Conservation (phyloP, 2,797 vertebrate genomes). For the Micrastur ruficollis region DNA sequence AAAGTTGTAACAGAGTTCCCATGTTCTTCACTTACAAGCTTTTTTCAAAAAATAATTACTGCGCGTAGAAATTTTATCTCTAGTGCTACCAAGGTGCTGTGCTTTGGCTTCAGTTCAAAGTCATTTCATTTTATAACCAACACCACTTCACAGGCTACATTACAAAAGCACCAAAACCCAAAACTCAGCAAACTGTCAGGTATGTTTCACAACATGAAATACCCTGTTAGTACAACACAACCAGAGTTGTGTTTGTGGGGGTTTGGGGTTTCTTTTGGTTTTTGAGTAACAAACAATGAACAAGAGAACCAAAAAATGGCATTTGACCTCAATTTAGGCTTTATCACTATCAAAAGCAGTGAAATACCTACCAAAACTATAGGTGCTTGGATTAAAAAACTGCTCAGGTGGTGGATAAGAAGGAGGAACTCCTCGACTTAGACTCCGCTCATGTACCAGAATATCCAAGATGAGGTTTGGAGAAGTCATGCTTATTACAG, state of each 20-base stretch:
- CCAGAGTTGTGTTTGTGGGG: too few relatives aligned
- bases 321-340: not conserved
- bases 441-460: conserved; percentile 88
- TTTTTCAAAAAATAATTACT: not conserved
- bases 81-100: not conserved
- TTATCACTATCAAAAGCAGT: not conserved
- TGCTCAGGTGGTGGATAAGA: conserved; percentile 92
- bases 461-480: conserved; percentile 84
- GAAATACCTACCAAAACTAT: conserved; percentile 89
- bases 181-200: not conserved
- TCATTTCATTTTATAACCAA: not conserved
- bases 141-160: not conserved
- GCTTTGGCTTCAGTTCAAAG: not conserved
- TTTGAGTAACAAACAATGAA: not conserved
- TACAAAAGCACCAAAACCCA: not conserved
- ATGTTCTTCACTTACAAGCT: not conserved
- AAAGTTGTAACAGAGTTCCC: not conserved
- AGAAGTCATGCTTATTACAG: conserved; percentile 80
- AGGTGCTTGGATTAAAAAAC: conserved; percentile 91
- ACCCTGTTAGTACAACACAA: too few relatives aligned
- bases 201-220: not conserved
- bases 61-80: not conserved
- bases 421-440: conserved; percentile 87
- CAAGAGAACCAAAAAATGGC: not conserved
- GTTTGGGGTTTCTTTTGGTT: fast-evolving